Base-by-base conservation (phyloP, 2,888 invertebrate genomes). In the Drosophila hamatofila region DNA sequence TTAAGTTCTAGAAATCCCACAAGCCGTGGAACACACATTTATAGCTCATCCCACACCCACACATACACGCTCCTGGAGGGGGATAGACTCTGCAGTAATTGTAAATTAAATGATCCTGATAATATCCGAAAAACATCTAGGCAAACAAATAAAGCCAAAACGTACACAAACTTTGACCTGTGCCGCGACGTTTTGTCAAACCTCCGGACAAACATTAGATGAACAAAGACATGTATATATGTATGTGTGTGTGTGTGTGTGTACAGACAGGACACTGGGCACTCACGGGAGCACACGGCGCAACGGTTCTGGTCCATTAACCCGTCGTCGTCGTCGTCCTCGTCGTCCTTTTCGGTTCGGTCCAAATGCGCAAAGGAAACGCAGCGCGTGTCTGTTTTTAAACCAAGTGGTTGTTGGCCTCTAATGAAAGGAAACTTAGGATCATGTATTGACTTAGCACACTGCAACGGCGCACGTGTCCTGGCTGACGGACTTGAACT, bases 251-350 rank as follows among this genome's bases (percentile, higher is more conserved):
- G 3, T 21, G 4, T n/a, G 8, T 23, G 23, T 44, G 12, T 12
- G 16, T 25, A 46, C 48, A 44, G 75, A 63, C 58, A 61, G 61
- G 51, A 42, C 60, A 72, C 63, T 44, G 65, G 63, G 63, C 84
- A 83, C 84, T 82, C 81, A 87, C 77, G 64, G 78, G 72, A 65
- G 75, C 87, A 88, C 76, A 82, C 83, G 83, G 78, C 86, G 83
- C 83, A 81, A 83, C 88, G 81, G 91, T 91, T 91, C 91, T 90
- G 91, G 91, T 91, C 91, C 91, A 91, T 91, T 91, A 91, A 91
- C 90, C 85, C 88, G 85, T 91, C 89, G 90, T 88, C 83, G 79
- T 54, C 35, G 16, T 35, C 58, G 35, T 91, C 89, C 88, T 85
- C 81, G 79, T 56, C 33, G 35, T 37, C 64, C n/a, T 27, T 41